Evolutionary conservation across 2,113 vertebrate genomes (phyloP), one percentile per base, ranked within the genome.

Genomic region (Neotoma lepida): DNA sequence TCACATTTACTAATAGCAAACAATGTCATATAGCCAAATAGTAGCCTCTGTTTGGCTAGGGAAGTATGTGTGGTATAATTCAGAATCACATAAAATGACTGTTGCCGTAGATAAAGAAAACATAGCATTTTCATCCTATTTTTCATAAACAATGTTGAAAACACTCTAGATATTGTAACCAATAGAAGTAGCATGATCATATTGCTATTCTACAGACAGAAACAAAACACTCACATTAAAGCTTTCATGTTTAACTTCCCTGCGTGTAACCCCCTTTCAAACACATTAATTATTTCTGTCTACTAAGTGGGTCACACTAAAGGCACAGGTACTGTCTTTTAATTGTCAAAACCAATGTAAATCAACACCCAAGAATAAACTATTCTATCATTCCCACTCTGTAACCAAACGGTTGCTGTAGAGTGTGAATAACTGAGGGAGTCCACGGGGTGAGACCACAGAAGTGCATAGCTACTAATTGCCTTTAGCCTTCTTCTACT

Each of bases 271-370:
- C 2, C 9, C n/a, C 49, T 64, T 81, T 64, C 46, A 78, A 73
- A 63, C 8, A 61, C 6, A 28, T 82, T 89, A 89, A 86, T 93
- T 73, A 10, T 87, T 89, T 91, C 49, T 93, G 46, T 89, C 20
- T 76, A 33, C 26, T 28, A 56, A 94, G 33, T 26, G 64, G 33
- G 56, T 66, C 61, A 88, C 22, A 85, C 14, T 58, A 9, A 94
- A 58, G 39, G 28, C 24, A 58, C 33, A 92, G 66, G 6, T 15
- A 22, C 18, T 54, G 54, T 78, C 64, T 88, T 91, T 56, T n/a
- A 80, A 68, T 44, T 84, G 63, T 35, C 73, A 85, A 91, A 30
- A 61, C 20, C 20, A 20, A 54, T 68, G 70, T 44, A 96, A 95
- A 91, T 51, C 15, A 6, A 24, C 2, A 58, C 17, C 2, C 35